These are phyloP conservation scores for Rhinophrynus dorsalis DNA, from an alignment of 2,797 vertebrate genomes.

Conservation along the genomic window DNA sequence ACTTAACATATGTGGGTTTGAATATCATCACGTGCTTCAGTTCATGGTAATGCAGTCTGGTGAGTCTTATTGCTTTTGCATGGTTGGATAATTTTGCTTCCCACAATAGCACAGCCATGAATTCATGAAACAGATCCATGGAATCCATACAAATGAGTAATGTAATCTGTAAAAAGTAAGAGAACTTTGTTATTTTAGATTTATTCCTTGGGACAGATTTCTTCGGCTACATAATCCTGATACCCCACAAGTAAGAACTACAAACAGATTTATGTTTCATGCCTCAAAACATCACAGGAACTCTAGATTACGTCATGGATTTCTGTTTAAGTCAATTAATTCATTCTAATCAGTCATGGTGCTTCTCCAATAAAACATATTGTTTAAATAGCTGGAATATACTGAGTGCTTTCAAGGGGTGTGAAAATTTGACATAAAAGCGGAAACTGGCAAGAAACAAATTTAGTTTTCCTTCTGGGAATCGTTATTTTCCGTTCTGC, in stretches of 20 bases:
- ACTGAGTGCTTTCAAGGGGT: constrained; percentile 16
- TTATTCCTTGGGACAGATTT: constrained; percentile 23
- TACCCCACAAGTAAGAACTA: constrained; percentile 29
- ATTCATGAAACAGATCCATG: constrained; percentile 17
- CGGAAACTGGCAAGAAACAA: constrained; percentile 24
- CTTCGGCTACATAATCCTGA: constrained; percentile 32
- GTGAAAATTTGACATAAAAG: background rate
- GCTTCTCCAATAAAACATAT: constrained; percentile 21
- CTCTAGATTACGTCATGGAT: constrained; percentile 25
- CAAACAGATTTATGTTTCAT: constrained; percentile 36
- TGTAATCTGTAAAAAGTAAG: constrained; percentile 26
- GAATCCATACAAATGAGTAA: constrained; percentile 12
- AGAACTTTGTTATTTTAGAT: background rate
- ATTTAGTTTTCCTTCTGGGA: constrained; percentile 35
- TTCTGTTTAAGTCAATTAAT: constrained; percentile 38
- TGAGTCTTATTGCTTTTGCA: too few species aligned
- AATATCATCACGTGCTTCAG: background rate
- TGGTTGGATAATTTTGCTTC: background rate
- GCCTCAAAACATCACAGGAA: constrained; percentile 28
- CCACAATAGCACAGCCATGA: too few species aligned
- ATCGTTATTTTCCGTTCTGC: constrained; percentile 36
- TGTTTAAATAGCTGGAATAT: constrained; percentile 38
- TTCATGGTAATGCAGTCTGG: background rate
- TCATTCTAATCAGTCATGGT: constrained; percentile 22
- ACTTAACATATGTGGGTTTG: background rate